Evolutionary conservation across 2,888 invertebrate genomes (phyloP).

Genomic region (Lithophane socia): DNA sequence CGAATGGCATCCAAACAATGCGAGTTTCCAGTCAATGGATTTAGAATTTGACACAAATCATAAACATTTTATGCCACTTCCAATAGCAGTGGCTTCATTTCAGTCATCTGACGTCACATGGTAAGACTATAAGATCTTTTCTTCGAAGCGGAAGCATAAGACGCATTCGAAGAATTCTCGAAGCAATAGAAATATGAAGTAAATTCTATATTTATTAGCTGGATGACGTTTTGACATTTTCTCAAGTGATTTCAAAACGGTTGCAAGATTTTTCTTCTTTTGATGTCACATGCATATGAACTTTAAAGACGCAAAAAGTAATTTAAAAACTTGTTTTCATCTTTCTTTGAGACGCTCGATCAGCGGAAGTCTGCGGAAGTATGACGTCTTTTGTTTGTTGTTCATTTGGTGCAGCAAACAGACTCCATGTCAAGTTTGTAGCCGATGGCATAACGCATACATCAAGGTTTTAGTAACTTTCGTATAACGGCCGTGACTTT

Average conservation of each 20-base stretch:
- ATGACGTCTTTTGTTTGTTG: conserved; percentile 15
- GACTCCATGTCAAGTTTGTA: background rate
- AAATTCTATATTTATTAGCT: conserved; percentile 50
- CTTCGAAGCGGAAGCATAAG: conserved; percentile 57
- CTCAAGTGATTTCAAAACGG: conserved; percentile 39
- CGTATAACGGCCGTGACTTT: background rate
- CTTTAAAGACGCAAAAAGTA: conserved; percentile 24
- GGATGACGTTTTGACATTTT: conserved; percentile 45
- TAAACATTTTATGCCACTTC: conserved; percentile 52
- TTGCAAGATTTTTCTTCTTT: conserved; percentile 37
- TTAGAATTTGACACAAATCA: conserved; percentile 48
- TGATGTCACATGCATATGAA: conserved; percentile 43
- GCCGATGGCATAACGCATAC: background rate
- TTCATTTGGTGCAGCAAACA: conserved; percentile 8
- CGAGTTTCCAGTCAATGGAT: conserved; percentile 14
- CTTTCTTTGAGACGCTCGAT: conserved; percentile 31
- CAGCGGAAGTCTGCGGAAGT: background rate
- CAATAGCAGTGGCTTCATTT: conserved; percentile 47
- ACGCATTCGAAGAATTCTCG: conserved; percentile 57
- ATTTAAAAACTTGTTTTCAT: conserved; percentile 29
- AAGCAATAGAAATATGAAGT: conserved; percentile 45
- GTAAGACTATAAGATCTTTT: conserved; percentile 50
- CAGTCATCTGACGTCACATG: conserved; percentile 41
- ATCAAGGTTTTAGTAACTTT: background rate
- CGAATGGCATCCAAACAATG: conserved; percentile 26